These are phyloP conservation scores for Haliaeetus leucogaster DNA, from an alignment of 2,113 vertebrate genomes.

Conservation along the genomic window DNA sequence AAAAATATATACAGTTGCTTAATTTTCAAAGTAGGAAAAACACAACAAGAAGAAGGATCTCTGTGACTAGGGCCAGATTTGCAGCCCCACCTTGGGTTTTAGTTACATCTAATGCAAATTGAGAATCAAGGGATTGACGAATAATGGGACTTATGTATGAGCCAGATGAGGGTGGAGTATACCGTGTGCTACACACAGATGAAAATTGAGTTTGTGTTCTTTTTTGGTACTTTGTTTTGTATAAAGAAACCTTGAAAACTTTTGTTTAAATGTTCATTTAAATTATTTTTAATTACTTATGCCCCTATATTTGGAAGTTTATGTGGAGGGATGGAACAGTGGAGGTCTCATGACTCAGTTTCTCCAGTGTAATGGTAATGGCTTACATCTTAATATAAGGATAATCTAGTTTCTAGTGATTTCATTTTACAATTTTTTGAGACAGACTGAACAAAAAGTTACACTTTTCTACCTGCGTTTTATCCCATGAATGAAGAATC, in stretches of 20 bases:
- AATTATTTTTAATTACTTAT: not conserved
- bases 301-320: not conserved
- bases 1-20: not conserved
- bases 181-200: rapidly evolving
- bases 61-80: not conserved
- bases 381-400: not conserved
- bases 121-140: not conserved
- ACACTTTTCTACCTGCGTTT: not conserved
- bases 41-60: not conserved
- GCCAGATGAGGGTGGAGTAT: slow-evolving; percentile 1
- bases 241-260: not conserved
- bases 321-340: not conserved
- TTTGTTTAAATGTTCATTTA: not conserved
- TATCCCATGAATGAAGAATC: not conserved
- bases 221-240: not conserved
- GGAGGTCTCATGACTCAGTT: not conserved
- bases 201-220: not conserved
- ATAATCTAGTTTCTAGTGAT: not conserved
- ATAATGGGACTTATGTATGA: not conserved
- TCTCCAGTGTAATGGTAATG: not conserved
- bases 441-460: not conserved
- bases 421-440: not conserved
- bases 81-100: not conserved
- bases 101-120: not conserved
- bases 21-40: not conserved